Percentiles rank a stretch among this genome's conserved stretches.
Evolutionary conservation across 2,113 vertebrate species (phyloP).

Genomic region (Euleptes europaea): DNA sequence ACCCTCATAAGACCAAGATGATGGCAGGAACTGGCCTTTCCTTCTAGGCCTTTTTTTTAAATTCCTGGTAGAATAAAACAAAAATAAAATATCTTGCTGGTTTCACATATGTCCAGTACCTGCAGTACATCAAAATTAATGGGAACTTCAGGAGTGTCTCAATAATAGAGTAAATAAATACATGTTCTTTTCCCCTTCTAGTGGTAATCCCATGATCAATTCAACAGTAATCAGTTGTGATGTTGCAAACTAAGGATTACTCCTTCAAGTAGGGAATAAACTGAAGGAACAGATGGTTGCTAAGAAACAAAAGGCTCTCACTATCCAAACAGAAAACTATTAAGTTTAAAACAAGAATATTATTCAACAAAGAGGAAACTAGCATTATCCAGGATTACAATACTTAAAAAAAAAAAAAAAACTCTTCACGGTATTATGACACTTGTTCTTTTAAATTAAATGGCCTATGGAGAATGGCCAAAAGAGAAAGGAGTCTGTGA

Average conservation of each 20-base stretch:
- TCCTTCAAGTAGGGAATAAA: constrained; percentile 63
- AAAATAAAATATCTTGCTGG: constrained; percentile 1
- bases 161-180: constrained; percentile 26
- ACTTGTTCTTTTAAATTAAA: neutral
- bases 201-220: constrained; percentile 53
- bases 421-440: neutral
- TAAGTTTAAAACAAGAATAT: neutral
- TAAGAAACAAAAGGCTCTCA: constrained; percentile 33
- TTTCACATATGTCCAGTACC: neutral
- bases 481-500: too few relatives aligned
- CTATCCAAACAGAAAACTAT: constrained; percentile 14
- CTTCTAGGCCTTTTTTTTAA: neutral
- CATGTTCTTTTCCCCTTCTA: constrained; percentile 22
- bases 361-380: neutral
- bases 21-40: neutral
- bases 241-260: constrained; percentile 50
- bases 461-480: neutral
- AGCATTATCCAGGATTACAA: neutral
- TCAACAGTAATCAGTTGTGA: constrained; percentile 58
- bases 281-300: constrained; percentile 50
- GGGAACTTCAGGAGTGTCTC: constrained; percentile 33
- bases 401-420: neutral
- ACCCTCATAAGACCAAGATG: constrained; percentile 16
- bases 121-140: neutral
- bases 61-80: constrained; percentile 25